Conservation (phyloP, 2,888 invertebrate species). For the Orchesellides sinensis region DNA sequence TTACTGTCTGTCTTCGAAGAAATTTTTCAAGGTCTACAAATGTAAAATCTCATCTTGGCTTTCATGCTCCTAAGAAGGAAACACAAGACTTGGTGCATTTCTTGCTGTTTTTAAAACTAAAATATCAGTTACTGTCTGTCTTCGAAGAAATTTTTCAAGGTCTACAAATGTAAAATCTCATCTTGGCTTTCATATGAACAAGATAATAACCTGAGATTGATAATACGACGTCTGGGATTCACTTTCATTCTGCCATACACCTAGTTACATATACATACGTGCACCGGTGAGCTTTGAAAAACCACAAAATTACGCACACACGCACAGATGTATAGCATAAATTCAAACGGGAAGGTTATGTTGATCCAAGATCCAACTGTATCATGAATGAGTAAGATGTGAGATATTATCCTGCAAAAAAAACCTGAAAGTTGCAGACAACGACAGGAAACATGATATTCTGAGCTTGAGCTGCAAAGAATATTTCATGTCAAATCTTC, state of each 20-base stretch:
- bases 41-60: no score
- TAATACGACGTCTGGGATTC: constrained; percentile 20
- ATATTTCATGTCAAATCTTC: constrained; percentile 30
- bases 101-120: no score
- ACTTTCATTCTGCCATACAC: not conserved
- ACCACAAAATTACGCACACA: not conserved
- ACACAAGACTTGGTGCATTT: no score
- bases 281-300: no score
- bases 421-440: constrained; percentile 5
- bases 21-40: constrained; percentile 9
- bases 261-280: not conserved
- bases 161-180: no score
- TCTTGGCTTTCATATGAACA: not conserved
- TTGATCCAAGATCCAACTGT: constrained; percentile 5
- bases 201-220: constrained; percentile 9
- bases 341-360: not conserved
- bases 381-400: not conserved
- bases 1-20: not conserved
- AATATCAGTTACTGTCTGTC: constrained; percentile 4
- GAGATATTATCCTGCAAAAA: constrained; percentile 6
- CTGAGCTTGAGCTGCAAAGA: not conserved
- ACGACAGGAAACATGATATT: constrained; percentile 34
- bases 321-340: not conserved
- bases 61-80: not conserved
- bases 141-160: constrained; percentile 5